Conservation (phyloP, 2,113 vertebrate genomes). For the Platysternon megacephalum region DNA sequence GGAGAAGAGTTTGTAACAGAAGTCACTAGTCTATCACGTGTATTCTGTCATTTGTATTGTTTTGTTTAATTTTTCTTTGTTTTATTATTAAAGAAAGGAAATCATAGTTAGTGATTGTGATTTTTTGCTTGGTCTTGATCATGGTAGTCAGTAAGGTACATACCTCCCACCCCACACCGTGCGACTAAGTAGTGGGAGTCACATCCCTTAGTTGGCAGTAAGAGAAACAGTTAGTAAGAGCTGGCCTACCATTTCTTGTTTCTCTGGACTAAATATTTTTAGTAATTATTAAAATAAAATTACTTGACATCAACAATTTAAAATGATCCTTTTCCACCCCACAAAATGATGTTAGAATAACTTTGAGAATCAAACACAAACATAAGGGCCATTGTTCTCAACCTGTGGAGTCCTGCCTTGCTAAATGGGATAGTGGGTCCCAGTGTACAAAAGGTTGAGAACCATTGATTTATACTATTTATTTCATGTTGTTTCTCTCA, state of each 20-base stretch:
- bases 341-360: background rate
- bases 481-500: background rate
- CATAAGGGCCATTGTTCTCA: background rate
- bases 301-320: background rate
- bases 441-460: background rate
- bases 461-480: background rate
- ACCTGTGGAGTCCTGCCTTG: background rate
- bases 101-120: background rate
- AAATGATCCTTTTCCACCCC: background rate
- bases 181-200: background rate
- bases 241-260: background rate
- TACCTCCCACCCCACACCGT: no score
- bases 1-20: background rate
- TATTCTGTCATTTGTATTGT: background rate
- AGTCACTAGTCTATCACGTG: background rate
- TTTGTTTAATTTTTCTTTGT: background rate
- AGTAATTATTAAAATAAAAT: background rate
- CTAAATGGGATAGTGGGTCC: background rate
- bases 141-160: background rate
- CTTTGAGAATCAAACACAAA: background rate
- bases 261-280: background rate
- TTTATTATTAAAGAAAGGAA: no score
- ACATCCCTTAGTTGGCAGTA: background rate
- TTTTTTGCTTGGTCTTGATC: background rate
- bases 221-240: background rate